Evolutionary conservation across 1,140 invertebrate species (phyloP), one percentile per base, ranked within the genome.

Genomic region (Dryas iulia): DNA sequence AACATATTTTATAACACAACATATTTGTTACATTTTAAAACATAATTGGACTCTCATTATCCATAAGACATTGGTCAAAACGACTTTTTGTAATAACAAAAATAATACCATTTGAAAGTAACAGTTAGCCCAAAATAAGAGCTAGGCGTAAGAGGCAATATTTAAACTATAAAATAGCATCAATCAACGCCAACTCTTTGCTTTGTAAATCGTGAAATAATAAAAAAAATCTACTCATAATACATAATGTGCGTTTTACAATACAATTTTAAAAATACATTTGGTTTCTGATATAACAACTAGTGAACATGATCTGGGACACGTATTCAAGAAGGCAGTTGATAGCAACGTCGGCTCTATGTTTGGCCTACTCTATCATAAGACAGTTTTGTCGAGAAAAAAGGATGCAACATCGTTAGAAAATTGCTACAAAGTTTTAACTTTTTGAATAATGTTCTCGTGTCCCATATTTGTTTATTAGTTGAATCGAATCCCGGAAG

Each of bases 221-320:
- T 39, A 77, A 78, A 79, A 78, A 74, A 79, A 78, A 74, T 53
- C 71, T 77, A 79, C 71, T 78, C 74, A 79, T 71, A 69, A 76
- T 75, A 80, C 73, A 66, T 76, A 72, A 76, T 87, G 85, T 87
- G 85, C 85, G 85, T 82, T 83, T 80, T 74, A 69, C 66, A 69
- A 63, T 68, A 68, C 60, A 56, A 35, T 80, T 81, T 79, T 78
- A 82, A 84, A 85, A 84, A 81, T 82, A 85, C 79, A 79, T 81
- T 83, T 78, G 78, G 76, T 73, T 71, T 70, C 57, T 69, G 68
- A 59, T 76, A 76, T 76, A 81, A 81, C 73, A 83, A 74, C 76
- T 77, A 78, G 67, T 78, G 74, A 79, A 78, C 79, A 76, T 72
- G 75, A 75, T 75, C 64, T 67, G 66, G 72, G 66, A 63, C 61